A percentile compares a stretch with the other conserved stretches of the same genome.
These are phyloP conservation scores for Mesaphorura yosii DNA, from an alignment of 1,140 invertebrate genomes.

Conservation along the genomic window DNA sequence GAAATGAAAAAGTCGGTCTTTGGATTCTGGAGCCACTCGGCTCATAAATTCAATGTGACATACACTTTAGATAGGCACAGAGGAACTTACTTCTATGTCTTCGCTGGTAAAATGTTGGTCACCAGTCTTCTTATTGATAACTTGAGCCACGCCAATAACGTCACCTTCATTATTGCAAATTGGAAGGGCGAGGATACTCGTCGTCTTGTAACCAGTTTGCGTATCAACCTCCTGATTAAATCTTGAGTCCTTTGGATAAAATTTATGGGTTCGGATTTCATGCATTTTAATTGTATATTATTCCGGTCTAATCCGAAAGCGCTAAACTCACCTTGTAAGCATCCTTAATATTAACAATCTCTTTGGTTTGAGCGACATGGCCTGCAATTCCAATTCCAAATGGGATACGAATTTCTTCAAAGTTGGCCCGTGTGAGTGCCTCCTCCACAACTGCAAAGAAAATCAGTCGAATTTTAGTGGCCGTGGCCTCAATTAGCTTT, in stretches of 20 bases:
- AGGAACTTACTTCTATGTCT: conserved; percentile 63
- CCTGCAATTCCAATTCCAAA: conserved; percentile 85
- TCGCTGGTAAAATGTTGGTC: conserved; percentile 71
- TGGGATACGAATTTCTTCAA: conserved; percentile 50
- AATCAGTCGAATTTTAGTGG: too few species aligned
- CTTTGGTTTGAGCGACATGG: conserved; percentile 72
- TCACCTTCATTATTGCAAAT: conserved; percentile 92
- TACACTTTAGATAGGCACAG: background rate
- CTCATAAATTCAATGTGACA: too few species aligned
- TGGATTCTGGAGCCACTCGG: too few species aligned
- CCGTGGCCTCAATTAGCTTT: too few species aligned
- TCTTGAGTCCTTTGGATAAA: conserved; percentile 51
- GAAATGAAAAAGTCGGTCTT: background rate
- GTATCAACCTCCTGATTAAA: conserved; percentile 88
- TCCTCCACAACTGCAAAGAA: conserved; percentile 55
- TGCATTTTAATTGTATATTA: conserved; percentile 1
- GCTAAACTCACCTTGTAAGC: conserved; percentile 59
- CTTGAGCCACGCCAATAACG: conserved; percentile 92
- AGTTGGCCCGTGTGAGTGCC: conserved; percentile 38
- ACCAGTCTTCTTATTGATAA: conserved; percentile 88
- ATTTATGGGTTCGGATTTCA: background rate
- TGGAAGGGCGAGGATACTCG: conserved; percentile 81
- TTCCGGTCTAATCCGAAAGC: background rate
- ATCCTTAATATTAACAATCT: conserved; percentile 79
- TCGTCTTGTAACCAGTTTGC: conserved; percentile 82